Conservation (phyloP, 2,113 vertebrate species). For the Nibea albiflora region DNA sequence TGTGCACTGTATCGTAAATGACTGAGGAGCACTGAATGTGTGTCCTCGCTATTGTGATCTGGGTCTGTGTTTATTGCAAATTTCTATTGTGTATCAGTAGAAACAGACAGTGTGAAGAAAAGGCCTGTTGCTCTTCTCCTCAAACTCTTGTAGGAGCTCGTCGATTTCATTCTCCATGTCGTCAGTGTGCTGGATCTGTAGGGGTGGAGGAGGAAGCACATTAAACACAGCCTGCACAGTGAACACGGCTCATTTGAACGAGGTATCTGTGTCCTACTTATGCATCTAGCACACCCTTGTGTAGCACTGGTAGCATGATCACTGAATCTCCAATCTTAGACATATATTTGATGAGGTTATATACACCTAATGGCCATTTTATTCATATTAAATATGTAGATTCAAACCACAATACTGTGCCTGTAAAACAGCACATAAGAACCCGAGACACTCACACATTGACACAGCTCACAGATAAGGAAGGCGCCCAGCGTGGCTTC, state of each 20-base stretch:
- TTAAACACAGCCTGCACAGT: background rate
- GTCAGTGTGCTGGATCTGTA: constrained; percentile 97
- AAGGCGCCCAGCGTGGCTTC: constrained; percentile 98
- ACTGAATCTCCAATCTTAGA: background rate
- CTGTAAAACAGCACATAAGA: background rate
- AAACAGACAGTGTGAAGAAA: constrained; percentile 99
- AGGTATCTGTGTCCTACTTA: background rate
- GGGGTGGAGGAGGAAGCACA: constrained; percentile 1
- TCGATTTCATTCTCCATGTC: constrained; percentile 99
- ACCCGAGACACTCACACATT: constrained; percentile 91
- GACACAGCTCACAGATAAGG: constrained; percentile 98
- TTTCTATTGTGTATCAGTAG: constrained; percentile 86
- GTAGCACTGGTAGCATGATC: background rate
- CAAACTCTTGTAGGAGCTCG: constrained; percentile 97
- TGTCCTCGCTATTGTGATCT: constrained; percentile 45
- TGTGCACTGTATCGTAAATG: constrained; percentile 14
- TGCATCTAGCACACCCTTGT: background rate
- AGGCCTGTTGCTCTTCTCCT: constrained; percentile 96
- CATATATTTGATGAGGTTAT: background rate
- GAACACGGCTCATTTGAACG: background rate
- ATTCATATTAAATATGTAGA: background rate
- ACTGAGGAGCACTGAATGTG: constrained; percentile 17
- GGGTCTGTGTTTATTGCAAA: constrained; percentile 70
- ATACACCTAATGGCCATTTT: background rate
- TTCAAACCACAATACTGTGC: background rate